Base-by-base conservation (phyloP, 2,888 invertebrate genomes). In the Coelinius sp. region DNA sequence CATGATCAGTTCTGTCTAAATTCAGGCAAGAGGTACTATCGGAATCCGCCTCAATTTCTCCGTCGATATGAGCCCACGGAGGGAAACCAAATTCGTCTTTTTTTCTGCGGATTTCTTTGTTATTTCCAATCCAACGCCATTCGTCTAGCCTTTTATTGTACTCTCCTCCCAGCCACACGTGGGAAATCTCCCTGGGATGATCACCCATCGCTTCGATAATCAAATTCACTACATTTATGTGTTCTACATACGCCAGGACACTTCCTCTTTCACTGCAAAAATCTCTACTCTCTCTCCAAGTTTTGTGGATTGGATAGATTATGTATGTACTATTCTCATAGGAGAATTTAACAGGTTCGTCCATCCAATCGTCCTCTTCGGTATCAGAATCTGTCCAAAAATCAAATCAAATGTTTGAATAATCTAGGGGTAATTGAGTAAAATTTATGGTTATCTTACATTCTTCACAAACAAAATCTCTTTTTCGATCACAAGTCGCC, bases 391-490 rank as follows among this genome's bases (percentile, higher is more conserved):
- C 81, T 80, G n/a, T n/a, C n/a, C n/a, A n/a, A n/a, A n/a, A n/a
- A 4, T 31, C 17, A 35, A 35, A 22, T 24, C 1, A 10, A 27
- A 27, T 25, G 22, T 17, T 27, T 24, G 7, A 59, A 59, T 1
- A 31, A 25, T 1, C 7, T 8, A 27, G 8, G 25, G 17, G 24
- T 4, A 59, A 35, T 63, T 38, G 35, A 20, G 17, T 2, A 41
- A 44, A 38, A n/a, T 24, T 59, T 14, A 49, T 75, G n/a, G n/a
- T n/a, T n/a, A n/a, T n/a, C n/a, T 71, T 75, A 80, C 81, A 81
- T 64, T 82, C 86, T 69, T 90, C 90, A 75, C 90, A 90, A 20
- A 90, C 88, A 38, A 90, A 90, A 72, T 89, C 88, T 85, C 90
- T 89, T 73, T 87, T 89, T 62, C 90, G 82, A 49, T 90, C 89